Evolutionary conservation across 1,140 invertebrate genomes (phyloP).

Genomic region (Drosophila ironensis): DNA sequence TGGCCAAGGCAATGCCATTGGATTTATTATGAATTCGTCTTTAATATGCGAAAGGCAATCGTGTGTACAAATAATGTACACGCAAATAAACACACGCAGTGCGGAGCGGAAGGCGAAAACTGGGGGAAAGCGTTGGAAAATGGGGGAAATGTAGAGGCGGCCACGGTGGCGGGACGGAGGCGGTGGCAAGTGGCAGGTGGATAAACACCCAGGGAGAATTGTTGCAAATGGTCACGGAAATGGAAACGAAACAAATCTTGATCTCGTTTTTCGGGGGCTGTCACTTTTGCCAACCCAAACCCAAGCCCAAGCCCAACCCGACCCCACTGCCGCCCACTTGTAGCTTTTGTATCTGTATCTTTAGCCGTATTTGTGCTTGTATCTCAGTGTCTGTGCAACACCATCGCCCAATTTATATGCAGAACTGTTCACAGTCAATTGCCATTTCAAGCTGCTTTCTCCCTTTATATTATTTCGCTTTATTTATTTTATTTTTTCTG

Average conservation of each 20-base stretch:
- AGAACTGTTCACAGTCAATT: slow-evolving; percentile 55
- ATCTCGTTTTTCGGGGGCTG: slow-evolving; percentile 30
- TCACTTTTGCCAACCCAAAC: slow-evolving; percentile 8
- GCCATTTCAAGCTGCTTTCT: slow-evolving; percentile 30
- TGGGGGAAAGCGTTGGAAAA: background rate
- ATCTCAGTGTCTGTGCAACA: slow-evolving; percentile 5
- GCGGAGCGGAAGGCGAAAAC: background rate
- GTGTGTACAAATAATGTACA: slow-evolving; percentile 76
- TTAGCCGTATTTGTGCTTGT: background rate
- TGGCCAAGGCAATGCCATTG: slow-evolving; percentile 6
- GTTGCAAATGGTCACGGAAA: slow-evolving; percentile 44
- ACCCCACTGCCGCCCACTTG: too few relatives aligned
- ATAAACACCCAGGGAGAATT: slow-evolving; percentile 45
- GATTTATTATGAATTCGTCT: slow-evolving; percentile 53
- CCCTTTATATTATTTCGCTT: background rate
- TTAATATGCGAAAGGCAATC: slow-evolving; percentile 72
- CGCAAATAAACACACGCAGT: slow-evolving; percentile 61
- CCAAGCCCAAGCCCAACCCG: too few relatives aligned
- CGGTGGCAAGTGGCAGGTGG: slow-evolving; percentile 18
- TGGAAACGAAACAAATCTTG: slow-evolving; percentile 68
- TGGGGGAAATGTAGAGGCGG: too few relatives aligned
- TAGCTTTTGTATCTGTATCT: slow-evolving; percentile 9
- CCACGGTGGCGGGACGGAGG: too few relatives aligned
- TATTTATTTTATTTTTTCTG: slow-evolving; percentile 23
- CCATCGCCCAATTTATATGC: slow-evolving; percentile 27